Percentiles rank a stretch among this genome's conserved stretches.
Conservation (phyloP, 1,140 invertebrate species). For the Eubasilissa regina region DNA sequence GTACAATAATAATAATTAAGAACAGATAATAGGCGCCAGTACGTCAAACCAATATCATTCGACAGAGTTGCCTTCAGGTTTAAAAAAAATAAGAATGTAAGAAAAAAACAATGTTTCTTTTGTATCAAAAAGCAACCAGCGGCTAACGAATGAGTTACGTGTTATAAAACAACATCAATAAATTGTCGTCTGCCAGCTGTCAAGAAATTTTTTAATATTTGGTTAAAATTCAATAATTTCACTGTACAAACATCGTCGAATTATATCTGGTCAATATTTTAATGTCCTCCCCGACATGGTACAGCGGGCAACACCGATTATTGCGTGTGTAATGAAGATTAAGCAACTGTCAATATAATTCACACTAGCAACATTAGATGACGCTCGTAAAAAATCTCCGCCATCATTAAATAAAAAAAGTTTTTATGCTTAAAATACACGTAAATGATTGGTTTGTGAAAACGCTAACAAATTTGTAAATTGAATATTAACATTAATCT, state of each 20-base stretch:
- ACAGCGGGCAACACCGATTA: not conserved
- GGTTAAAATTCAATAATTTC: slow-evolving; percentile 52
- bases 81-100: too few relatives aligned
- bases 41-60: too few relatives aligned
- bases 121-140: too few relatives aligned
- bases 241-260: slow-evolving; percentile 35
- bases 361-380: slow-evolving; percentile 26
- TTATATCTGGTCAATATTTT: slow-evolving; percentile 15
- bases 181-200: slow-evolving; percentile 47
- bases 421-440: slow-evolving; percentile 31
- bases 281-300: slow-evolving; percentile 6
- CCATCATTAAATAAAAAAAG: slow-evolving; percentile 20
- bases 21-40: too few relatives aligned
- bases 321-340: slow-evolving; percentile 38
- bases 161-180: slow-evolving; percentile 33
- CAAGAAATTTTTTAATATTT: slow-evolving; percentile 52
- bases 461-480: not conserved
- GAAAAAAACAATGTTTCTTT: too few relatives aligned
- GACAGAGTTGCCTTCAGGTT: too few relatives aligned
- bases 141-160: not conserved
- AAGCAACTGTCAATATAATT: slow-evolving; percentile 43
- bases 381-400: slow-evolving; percentile 27
- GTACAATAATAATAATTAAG: too few relatives aligned
- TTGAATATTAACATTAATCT: too few relatives aligned
- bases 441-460: slow-evolving; percentile 16